Evolutionary conservation across 2,113 vertebrate genomes (phyloP), one percentile per base, ranked within the genome.

Genomic region (Lophius piscatorius): DNA sequence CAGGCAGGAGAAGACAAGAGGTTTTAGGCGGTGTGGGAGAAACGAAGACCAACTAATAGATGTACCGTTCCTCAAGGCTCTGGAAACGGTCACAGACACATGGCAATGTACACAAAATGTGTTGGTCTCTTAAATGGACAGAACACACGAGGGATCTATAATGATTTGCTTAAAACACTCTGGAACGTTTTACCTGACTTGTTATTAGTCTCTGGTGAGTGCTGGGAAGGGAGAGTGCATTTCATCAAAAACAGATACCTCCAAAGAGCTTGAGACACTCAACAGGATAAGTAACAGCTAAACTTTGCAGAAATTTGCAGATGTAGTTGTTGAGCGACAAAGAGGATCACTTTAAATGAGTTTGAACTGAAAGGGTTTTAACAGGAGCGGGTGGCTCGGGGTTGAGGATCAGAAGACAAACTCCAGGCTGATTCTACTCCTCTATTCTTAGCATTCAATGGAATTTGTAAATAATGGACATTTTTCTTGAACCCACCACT

Each of bases 201-300:
- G 34, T 72, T 77, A 73, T 47, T 51, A 28, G 60, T 52, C 61
- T 63, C 61, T 47, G 22, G 63, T 44, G 72, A 50, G 52, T 1
- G 18, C 23, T 40, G 16, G 38, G 41, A 59, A 68, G 57, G 52
- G 50, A 66, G 52, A 55, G 52, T 14, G 39, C 21, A 42, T 33
- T 48, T 86, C 57, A 79, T 82, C 72, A 79, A 74, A 22, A 66
- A 56, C 36, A 26, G n/a, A 18, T 6, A 58, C 42, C 21, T 45
- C 13, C 52, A 56, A 41, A 54, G 51, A 5, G 31, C 11, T 38
- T 22, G 26, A 76, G 5, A 42, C 26, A 7, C 46, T 33, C 36
- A 3, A 3, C 20, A 21, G 23, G 18, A 26, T 11, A 12, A 33
- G 38, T 28, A 35, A 18, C 3, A 38, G 28, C 40, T 33, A 50